phyloP scores from a whole-genome alignment of 2,797 vertebrate species.

The Periophthalmus magnuspinnatus region DNA sequence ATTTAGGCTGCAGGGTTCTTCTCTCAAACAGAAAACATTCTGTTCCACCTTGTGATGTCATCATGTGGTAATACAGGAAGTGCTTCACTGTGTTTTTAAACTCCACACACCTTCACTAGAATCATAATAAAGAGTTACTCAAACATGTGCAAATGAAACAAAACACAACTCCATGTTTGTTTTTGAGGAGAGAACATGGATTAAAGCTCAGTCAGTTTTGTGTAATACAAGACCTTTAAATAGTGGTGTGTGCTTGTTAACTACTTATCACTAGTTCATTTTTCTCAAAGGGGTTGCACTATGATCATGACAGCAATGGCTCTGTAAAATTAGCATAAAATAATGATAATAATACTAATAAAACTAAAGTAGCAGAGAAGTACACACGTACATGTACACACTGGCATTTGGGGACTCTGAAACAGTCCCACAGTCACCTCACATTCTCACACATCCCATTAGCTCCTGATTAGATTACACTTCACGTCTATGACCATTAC shows the following conservation, averaged over 20 bases:
- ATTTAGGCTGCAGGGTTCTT: too few species aligned
- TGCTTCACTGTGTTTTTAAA: too few species aligned
- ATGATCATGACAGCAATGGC: neutral
- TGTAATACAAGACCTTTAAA: too few species aligned
- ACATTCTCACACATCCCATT: neutral
- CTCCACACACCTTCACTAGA: too few species aligned
- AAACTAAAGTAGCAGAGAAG: neutral
- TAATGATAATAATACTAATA: neutral
- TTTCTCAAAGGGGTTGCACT: neutral
- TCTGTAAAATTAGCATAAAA: neutral
- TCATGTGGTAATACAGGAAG: too few species aligned
- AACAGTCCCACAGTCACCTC: neutral
- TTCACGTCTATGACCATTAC: neutral
- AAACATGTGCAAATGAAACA: too few species aligned
- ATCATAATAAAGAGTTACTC: too few species aligned
- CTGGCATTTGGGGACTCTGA: neutral
- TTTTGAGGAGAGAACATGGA: too few species aligned
- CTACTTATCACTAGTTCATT: neutral
- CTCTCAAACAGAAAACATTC: too few species aligned
- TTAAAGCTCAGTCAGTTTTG: neutral
- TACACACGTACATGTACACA: neutral
- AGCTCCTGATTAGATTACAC: neutral
- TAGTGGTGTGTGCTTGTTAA: neutral
- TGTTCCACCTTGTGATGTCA: too few species aligned
- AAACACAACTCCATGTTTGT: too few species aligned